Evolutionary conservation across 2,888 invertebrate species (phyloP).

Genomic region (Phlogophora meticulosa): DNA sequence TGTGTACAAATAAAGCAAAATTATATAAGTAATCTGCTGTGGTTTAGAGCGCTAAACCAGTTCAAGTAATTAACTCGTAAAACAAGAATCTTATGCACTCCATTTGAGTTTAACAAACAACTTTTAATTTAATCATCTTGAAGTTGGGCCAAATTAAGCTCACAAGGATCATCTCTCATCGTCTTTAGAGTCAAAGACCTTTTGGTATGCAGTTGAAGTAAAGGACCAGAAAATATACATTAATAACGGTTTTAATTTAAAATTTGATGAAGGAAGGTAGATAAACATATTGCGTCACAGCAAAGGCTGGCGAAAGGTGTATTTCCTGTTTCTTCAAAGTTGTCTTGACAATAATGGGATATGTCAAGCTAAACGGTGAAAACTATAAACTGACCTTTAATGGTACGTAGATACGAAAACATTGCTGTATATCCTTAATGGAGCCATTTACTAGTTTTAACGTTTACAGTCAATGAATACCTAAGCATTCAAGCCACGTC

Average conservation of each 20-base stretch:
- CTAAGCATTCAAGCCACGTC: neutral
- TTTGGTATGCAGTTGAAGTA: slow-evolving; percentile 23
- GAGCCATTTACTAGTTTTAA: too few relatives aligned
- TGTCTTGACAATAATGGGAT: slow-evolving; percentile 17
- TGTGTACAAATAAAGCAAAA: slow-evolving; percentile 28
- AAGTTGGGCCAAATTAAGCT: slow-evolving; percentile 42
- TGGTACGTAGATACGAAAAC: too few relatives aligned
- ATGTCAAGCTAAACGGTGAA: slow-evolving; percentile 14
- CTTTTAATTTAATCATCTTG: slow-evolving; percentile 30
- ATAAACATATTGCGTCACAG: slow-evolving; percentile 18
- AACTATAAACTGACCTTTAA: neutral
- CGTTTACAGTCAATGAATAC: neutral
- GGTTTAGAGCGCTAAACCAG: slow-evolving; percentile 6
- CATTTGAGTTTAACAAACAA: slow-evolving; percentile 38
- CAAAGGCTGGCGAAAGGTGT: slow-evolving; percentile 39
- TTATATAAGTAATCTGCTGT: slow-evolving; percentile 28
- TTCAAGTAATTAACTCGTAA: slow-evolving; percentile 26
- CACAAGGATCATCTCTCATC: slow-evolving; percentile 36
- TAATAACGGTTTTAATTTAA: neutral
- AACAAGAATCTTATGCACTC: slow-evolving; percentile 20
- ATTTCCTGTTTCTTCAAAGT: slow-evolving; percentile 38
- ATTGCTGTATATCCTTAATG: too few relatives aligned
- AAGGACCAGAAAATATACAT: slow-evolving; percentile 23
- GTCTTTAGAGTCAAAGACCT: slow-evolving; percentile 53
- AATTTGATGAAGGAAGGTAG: neutral